phyloP scores from a whole-genome alignment of 2,797 vertebrate species.

The Sebastes jordani region DNA sequence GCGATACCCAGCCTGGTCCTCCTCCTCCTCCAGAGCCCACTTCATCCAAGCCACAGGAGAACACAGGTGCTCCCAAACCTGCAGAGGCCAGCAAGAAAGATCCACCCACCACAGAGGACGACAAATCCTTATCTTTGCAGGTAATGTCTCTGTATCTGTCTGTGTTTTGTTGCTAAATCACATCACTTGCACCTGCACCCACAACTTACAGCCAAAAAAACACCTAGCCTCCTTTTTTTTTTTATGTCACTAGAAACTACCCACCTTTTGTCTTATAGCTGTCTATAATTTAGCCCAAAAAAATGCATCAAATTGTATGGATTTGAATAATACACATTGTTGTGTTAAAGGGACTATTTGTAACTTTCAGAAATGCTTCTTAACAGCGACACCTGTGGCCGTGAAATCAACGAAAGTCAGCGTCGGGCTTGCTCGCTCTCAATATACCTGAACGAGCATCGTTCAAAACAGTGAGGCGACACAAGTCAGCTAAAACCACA shows the following conservation, averaged over 20 bases:
- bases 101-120: conserved; percentile 27
- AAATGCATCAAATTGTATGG: not conserved
- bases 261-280: not conserved
- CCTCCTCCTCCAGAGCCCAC: conserved; percentile 68
- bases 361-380: too few species aligned
- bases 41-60: conserved; percentile 39
- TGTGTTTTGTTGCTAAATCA: not conserved
- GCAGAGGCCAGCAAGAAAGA: conserved; percentile 29
- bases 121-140: conserved; percentile 73
- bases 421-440: too few species aligned
- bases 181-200: not conserved
- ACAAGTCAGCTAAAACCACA: too few species aligned
- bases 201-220: not conserved
- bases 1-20: conserved; percentile 60
- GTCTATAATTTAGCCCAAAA: not conserved
- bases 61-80: conserved; percentile 20
- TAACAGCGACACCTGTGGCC: too few species aligned
- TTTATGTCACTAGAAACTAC: not conserved
- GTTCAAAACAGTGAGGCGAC: too few species aligned
- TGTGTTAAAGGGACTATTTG: not conserved
- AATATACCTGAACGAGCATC: too few species aligned
- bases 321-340: not conserved
- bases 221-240: not conserved
- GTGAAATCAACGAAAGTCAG: too few species aligned
- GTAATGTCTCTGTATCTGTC: conserved; percentile 44